These are phyloP conservation scores for Numida meleagris DNA, from an alignment of 2,113 vertebrate genomes.

Conservation along the genomic window DNA sequence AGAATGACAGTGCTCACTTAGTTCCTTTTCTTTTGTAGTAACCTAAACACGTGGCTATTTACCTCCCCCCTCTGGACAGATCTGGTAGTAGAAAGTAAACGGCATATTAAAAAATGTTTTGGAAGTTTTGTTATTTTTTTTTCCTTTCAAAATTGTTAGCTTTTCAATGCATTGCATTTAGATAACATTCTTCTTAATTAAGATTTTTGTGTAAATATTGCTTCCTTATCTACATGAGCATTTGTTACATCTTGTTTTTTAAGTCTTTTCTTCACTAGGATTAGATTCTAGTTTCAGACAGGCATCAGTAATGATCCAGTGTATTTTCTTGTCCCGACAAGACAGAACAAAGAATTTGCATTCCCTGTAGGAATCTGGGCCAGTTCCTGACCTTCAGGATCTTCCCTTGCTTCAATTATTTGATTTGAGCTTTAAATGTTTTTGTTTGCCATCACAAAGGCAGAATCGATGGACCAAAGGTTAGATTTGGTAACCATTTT, in stretches of 20 bases:
- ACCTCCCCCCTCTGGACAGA: background rate
- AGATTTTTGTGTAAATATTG: background rate
- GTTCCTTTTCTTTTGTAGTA: background rate
- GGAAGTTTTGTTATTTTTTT: background rate
- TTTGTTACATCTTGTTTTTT: background rate
- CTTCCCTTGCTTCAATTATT: background rate
- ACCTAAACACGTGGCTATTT: background rate
- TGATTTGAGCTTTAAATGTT: constrained; percentile 3
- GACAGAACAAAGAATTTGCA: background rate
- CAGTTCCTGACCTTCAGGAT: background rate
- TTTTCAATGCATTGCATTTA: background rate
- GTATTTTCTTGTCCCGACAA: background rate
- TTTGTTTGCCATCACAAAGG: background rate
- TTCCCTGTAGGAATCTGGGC: background rate
- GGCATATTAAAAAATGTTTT: background rate
- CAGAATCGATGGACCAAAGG: background rate
- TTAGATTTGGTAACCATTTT: background rate
- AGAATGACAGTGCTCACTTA: background rate
- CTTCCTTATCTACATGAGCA: background rate
- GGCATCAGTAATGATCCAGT: background rate
- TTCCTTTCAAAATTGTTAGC: background rate
- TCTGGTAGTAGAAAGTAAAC: background rate
- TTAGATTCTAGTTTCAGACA: background rate
- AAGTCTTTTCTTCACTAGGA: background rate
- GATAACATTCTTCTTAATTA: background rate